phyloP scores from a whole-genome alignment of 2,888 invertebrate species.

The Trachelus iudaicus region DNA sequence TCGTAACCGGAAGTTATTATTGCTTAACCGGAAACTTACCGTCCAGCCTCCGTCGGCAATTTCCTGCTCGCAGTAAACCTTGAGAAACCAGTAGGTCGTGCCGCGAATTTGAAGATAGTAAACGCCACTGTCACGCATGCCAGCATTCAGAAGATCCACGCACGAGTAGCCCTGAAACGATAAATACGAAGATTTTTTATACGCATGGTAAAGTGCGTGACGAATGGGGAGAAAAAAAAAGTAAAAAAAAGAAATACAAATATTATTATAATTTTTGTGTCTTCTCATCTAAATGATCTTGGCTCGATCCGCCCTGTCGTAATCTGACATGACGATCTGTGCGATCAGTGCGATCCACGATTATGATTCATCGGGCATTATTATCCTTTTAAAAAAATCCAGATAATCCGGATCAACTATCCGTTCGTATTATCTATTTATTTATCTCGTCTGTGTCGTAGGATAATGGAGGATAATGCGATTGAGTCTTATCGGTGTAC shows the following conservation, averaged over 20 bases:
- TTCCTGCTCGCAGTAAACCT: slow-evolving; percentile 91
- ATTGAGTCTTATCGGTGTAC: not conserved
- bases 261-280: no score
- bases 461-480: not conserved
- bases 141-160: slow-evolving; percentile 85
- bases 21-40: slow-evolving; percentile 69
- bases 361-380: not conserved
- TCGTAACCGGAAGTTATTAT: not conserved
- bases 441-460: not conserved
- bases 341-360: not conserved
- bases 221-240: not conserved
- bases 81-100: slow-evolving; percentile 92
- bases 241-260: no score
- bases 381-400: not conserved
- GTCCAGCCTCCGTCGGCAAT: slow-evolving; percentile 93
- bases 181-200: not conserved
- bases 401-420: not conserved
- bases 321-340: not conserved
- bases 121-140: slow-evolving; percentile 88
- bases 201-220: not conserved
- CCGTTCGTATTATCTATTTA: not conserved
- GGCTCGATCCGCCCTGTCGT: not conserved
- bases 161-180: slow-evolving; percentile 85
- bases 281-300: not conserved
- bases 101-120: slow-evolving; percentile 91